Base-by-base conservation (phyloP, 2,888 invertebrate genomes). In the Tinea trinotella region DNA sequence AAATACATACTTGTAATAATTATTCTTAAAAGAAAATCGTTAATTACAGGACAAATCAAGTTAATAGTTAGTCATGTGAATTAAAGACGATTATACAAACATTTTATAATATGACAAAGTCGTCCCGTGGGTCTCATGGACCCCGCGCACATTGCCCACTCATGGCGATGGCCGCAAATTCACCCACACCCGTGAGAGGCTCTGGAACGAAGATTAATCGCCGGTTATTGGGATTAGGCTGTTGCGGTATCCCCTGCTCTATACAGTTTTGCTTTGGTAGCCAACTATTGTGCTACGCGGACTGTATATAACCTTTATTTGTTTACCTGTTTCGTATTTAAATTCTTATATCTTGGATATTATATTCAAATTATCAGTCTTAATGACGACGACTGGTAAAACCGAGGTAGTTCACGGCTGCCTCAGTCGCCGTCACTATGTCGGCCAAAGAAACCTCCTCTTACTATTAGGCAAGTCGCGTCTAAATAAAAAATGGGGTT, bases 101-200 rank as follows among this genome's bases (percentile, higher is more conserved):
- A 75, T 74, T 76, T 80, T 78, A 79, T 77, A 74, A 67, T 72
- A 77, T 77, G 76, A 78, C 73, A 72, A 70, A 76, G 71, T 74
- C 67, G 71, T 65, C 74, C 72, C 76, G 64, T 61, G 74, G 70
- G 76, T 68, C 70, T 68, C 65, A 68, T 73, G 74, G 70, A 24
- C 24, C 22, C 50, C 18, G 48, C 48, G 12, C 9, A 24, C 50
- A 2, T 22, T 50, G 19, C 3, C 15, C 46, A 46, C 46, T 46
- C 73, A 73, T 68, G 68, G 71, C 73, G 67, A 72, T 74, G 71
- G 74, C 78, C 78, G 74, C 79, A 76, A 78, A 78, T 80, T 76
- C 71, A 74, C 76, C 77, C 74, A 36, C 71, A 77, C 79, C 74
- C 77, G 74, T 74, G 74, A 76, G 75, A 72, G 74, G 69, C 66